A percentile compares a stretch with the other conserved stretches of the same genome.
Evolutionary conservation across 2,797 vertebrate species (phyloP).

Genomic region (Geotrypetes seraphini): DNA sequence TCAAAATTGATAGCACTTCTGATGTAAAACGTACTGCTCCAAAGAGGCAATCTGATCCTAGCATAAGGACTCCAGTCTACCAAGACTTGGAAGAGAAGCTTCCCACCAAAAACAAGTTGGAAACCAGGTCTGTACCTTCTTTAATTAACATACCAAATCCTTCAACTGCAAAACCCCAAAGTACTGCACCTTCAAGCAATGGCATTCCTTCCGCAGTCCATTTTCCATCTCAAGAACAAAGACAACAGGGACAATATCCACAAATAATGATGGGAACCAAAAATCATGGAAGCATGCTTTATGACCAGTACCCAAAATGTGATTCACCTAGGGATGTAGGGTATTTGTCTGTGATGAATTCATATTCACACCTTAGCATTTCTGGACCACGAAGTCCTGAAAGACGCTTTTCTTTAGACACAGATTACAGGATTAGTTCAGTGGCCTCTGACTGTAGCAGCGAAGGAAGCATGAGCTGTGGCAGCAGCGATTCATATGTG

Average conservation of each 20-base stretch:
- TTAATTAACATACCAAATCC: slow-evolving; percentile 60
- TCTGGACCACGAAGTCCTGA: slow-evolving; percentile 74
- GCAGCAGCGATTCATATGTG: slow-evolving; percentile 76
- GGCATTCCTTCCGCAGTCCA: slow-evolving; percentile 59
- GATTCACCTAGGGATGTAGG: slow-evolving; percentile 80
- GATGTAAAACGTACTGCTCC: slow-evolving; percentile 65
- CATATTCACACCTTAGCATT: slow-evolving; percentile 70
- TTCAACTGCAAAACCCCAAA: slow-evolving; percentile 63
- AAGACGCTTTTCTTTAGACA: slow-evolving; percentile 69
- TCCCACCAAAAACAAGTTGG: slow-evolving; percentile 73
- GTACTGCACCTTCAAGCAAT: slow-evolving; percentile 59
- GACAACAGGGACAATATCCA: slow-evolving; percentile 58
- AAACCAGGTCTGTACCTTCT: slow-evolving; percentile 70
- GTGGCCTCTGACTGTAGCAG: slow-evolving; percentile 85
- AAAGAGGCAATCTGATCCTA: slow-evolving; percentile 87
- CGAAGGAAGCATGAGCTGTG: slow-evolving; percentile 80
- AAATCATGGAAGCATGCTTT: slow-evolving; percentile 57
- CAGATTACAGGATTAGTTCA: slow-evolving; percentile 74
- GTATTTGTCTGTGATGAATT: slow-evolving; percentile 82
- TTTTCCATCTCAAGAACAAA: slow-evolving; percentile 70
- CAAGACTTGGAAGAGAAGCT: slow-evolving; percentile 89
- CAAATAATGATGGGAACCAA: slow-evolving; percentile 59
- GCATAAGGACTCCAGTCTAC: slow-evolving; percentile 79
- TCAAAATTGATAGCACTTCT: slow-evolving; percentile 52
- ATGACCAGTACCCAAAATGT: slow-evolving; percentile 82